These are phyloP conservation scores for Drosophila borborema DNA, from an alignment of 2,888 invertebrate genomes.

Conservation along the genomic window DNA sequence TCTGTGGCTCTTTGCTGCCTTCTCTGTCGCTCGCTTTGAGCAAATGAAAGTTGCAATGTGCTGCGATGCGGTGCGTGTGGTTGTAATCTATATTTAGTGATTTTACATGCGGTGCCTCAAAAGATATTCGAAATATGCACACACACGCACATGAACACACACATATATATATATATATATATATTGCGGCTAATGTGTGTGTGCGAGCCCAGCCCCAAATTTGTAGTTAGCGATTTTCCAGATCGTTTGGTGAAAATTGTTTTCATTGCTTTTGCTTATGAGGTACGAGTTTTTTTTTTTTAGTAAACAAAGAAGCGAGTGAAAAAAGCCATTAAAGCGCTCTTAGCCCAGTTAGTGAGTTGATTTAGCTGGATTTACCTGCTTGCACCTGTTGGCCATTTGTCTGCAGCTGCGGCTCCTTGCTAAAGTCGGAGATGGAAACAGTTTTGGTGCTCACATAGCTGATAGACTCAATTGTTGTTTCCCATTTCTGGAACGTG, in stretches of 20 bases:
- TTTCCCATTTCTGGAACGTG: slow-evolving; percentile 85
- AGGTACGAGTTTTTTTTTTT: slow-evolving; percentile 46
- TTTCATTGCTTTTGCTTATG: slow-evolving; percentile 55
- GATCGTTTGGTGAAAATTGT: slow-evolving; percentile 57
- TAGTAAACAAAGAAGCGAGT: slow-evolving; percentile 47
- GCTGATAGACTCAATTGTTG: slow-evolving; percentile 84
- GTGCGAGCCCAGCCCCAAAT: slow-evolving; percentile 51
- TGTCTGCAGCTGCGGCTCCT: slow-evolving; percentile 60
- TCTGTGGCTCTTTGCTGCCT: slow-evolving; percentile 8
- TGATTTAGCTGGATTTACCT: slow-evolving; percentile 44
- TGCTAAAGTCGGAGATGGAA: slow-evolving; percentile 71
- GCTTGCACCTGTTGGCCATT: slow-evolving; percentile 53
- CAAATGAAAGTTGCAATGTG: slow-evolving; percentile 78
- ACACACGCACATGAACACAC: slow-evolving; percentile 4
- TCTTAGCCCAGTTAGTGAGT: slow-evolving; percentile 23
- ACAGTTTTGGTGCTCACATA: slow-evolving; percentile 84
- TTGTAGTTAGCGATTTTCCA: slow-evolving; percentile 72
- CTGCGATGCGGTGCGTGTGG: slow-evolving; percentile 80
- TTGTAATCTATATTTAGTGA: slow-evolving; percentile 82
- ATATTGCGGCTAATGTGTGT: slow-evolving; percentile 7
- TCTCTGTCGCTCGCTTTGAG: slow-evolving; percentile 15
- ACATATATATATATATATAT: too few relatives aligned
- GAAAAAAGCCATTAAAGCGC: slow-evolving; percentile 21
- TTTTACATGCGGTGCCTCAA: slow-evolving; percentile 76
- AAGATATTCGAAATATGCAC: slow-evolving; percentile 74